Evolutionary conservation across 2,113 vertebrate species (phyloP).

Genomic region (Ptyas mucosa): DNA sequence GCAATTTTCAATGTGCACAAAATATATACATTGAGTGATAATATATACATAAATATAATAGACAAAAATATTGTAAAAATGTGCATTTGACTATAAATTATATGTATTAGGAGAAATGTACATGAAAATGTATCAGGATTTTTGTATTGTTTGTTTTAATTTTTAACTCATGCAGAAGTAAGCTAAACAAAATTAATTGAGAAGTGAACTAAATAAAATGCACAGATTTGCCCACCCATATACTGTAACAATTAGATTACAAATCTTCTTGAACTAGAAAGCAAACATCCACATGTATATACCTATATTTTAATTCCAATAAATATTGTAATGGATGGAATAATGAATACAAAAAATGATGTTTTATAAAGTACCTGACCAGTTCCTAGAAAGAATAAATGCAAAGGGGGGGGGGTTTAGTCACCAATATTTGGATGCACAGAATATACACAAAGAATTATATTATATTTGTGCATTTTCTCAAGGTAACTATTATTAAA

Average conservation of each 20-base stretch:
- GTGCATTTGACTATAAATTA: background rate
- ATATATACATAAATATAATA: background rate
- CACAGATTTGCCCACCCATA: background rate
- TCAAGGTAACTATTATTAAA: background rate
- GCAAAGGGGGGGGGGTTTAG: background rate
- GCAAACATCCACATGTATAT: background rate
- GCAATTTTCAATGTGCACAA: background rate
- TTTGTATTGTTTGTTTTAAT: background rate
- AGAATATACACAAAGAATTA: background rate
- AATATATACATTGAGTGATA: background rate
- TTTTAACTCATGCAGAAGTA: background rate
- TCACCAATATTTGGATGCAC: rapidly evolving
- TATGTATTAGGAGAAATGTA: background rate
- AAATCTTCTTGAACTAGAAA: background rate
- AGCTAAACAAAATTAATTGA: background rate
- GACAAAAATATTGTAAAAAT: background rate
- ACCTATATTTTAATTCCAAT: background rate
- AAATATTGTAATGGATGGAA: background rate
- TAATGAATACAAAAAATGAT: background rate
- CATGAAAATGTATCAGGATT: background rate
- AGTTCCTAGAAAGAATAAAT: background rate
- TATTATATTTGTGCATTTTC: background rate
- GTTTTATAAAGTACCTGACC: background rate
- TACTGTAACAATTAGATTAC: background rate
- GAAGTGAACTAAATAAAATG: background rate